A percentile compares a stretch with the other conserved stretches of the same genome.
These are phyloP conservation scores for Zelostemma sp. DNA, from an alignment of 1,140 invertebrate species.

Conservation along the genomic window DNA sequence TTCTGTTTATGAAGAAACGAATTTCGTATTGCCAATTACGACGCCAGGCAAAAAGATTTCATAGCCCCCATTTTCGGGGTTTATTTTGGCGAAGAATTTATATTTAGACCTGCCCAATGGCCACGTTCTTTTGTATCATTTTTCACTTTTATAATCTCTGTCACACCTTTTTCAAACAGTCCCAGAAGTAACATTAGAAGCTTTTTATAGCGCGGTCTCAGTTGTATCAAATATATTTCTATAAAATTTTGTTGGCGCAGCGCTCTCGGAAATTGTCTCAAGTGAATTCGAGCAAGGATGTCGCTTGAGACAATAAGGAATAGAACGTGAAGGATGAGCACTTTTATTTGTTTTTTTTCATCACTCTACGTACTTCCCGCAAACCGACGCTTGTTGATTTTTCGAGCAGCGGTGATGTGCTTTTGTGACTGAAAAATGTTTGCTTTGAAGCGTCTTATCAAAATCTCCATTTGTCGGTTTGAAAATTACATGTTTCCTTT, in stretches of 20 bases:
- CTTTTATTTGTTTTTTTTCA: too few relatives aligned
- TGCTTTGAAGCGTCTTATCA: too few relatives aligned
- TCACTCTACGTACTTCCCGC: too few relatives aligned
- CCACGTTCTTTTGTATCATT: not conserved
- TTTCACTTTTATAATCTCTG: constrained; percentile 2
- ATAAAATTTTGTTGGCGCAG: constrained; percentile 7
- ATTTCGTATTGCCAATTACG: not conserved
- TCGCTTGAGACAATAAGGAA: too few relatives aligned
- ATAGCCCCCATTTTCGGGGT: not conserved
- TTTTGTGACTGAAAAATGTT: too few relatives aligned
- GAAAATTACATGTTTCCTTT: too few relatives aligned
- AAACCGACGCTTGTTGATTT: too few relatives aligned
- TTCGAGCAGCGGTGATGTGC: too few relatives aligned
- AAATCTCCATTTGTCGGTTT: too few relatives aligned
- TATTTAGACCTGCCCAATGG: not conserved
- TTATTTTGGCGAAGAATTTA: not conserved
- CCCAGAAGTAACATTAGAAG: constrained; percentile 16
- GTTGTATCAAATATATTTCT: constrained; percentile 11
- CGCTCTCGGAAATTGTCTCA: not conserved
- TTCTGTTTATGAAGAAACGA: too few relatives aligned
- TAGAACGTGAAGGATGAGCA: too few relatives aligned
- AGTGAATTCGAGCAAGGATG: not conserved
- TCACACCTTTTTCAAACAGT: constrained; percentile 12
- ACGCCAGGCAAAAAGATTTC: not conserved
- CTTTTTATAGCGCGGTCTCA: constrained; percentile 5